Base-by-base conservation (phyloP, 2,113 vertebrate genomes). In the Thymallus thymallus region DNA sequence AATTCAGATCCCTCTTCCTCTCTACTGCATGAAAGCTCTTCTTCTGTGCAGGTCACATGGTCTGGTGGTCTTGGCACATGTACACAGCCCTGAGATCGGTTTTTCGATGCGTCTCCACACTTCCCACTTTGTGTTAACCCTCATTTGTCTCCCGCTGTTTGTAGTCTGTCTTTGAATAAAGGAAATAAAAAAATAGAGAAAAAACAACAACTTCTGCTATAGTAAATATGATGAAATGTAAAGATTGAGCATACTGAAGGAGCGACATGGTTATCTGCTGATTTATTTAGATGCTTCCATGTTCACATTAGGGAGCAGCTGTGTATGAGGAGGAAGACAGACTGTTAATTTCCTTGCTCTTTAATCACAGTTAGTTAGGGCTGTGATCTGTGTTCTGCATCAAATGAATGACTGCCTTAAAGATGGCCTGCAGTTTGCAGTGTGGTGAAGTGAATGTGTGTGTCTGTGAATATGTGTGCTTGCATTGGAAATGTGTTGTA, bases 221-320 rank as follows among this genome's bases (percentile, higher is more conserved):
- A 41, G 20, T 62, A 20, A 41, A 26, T 7, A n/a, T 0, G 46
- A 35, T 60, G 56, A 55, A 6, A 32, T 35, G 51, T 48, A 22
- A 20, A 22, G 2, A 64, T 77, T n/a, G 20, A 16, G 41, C 29
- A 9, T 12, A 32, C 56, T 32, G 23, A 10, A 23, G 48, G 51
- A 55, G 6, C 4, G 23, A 48, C 6, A 18, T 41, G 58, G 68
- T 69, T 45, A 14, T 9, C 41, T 6, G 10, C 4, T 76, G 41
- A 76, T 68, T 81, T 71, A 71, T 81, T 71, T 23, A 46, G 71
- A 64, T 35, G 24, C 32, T 65, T 68, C 26, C 16, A 64, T 55
- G 7, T n/a, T 71, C 24, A 12, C 58, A 62, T 62, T 26, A 16
- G 16, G 67, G 61, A 41, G 9, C 35, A 41, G 35, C 35, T 41